Evolutionary conservation across 2,113 vertebrate genomes (phyloP), one percentile per base, ranked within the genome.

Genomic region (Plecotus auritus): DNA sequence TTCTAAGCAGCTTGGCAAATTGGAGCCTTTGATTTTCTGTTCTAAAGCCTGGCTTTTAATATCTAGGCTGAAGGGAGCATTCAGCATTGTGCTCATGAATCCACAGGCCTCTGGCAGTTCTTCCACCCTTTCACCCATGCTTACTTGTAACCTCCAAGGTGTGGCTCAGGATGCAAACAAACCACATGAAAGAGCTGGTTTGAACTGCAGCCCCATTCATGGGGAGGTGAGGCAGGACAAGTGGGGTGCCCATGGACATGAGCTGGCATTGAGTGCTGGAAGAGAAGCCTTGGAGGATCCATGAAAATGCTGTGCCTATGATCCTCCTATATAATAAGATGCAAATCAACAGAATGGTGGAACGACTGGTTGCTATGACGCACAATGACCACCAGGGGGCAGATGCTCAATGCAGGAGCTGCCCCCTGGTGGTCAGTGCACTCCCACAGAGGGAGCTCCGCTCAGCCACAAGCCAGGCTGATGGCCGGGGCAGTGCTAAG

Each of bases 1-100:
- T 88, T 51, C 81, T 96, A 93, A 96, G 73, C 77, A 94, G 78
- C n/a, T 95, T 97, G 97, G 92, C 94, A 95, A 73, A 32, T 72
- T 18, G 8, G 16, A 90, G 26, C 1, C 42, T 94, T 96, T 83
- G 80, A 66, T 47, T 97, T 59, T 97, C 72, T 92, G 28, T 70
- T 94, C 61, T 49, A 47, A 61, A 96, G 90, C 49, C 69, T 96
- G 69, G 4, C 59, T 95, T 97, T 95, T 85, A 86, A 85, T 67
- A 85, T 76, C 56, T 86, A 51, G 54, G 32, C 92, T 95, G 83
- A 95, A 95, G 78, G 28, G 77, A 92, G 28, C 70, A 87, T 94
- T 93, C 88, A 92, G 40, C 17, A 47, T 91, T 89, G 56, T 93
- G 37, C 51, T 13, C 18, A 42, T 14, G 51, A 95, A 49, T 42